phyloP scores from a whole-genome alignment of 2,797 vertebrate species.

The Acestrorhynchus altus region DNA sequence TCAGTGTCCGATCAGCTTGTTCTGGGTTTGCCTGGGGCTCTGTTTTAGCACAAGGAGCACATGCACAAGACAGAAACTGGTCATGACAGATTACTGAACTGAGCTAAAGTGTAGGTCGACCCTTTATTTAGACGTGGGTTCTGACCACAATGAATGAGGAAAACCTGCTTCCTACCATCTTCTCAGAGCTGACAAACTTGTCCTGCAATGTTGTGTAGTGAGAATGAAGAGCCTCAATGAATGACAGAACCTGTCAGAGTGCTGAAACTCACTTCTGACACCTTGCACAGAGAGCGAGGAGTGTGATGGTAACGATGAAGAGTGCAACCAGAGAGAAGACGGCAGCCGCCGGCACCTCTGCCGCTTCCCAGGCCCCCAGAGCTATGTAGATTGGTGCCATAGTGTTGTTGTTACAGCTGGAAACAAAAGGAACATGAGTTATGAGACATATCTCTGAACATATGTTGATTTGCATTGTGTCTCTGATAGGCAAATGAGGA shows the following conservation, averaged over 20 bases:
- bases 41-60: not conserved
- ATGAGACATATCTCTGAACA: not conserved
- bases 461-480: not conserved
- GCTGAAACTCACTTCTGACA: conserved; percentile 70
- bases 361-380: conserved; percentile 31
- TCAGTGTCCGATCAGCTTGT: not conserved
- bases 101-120: not conserved
- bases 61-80: not conserved
- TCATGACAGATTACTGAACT: not conserved
- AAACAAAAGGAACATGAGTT: not conserved
- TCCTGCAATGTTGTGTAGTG: conserved; percentile 44
- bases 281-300: conserved; percentile 69
- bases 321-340: conserved; percentile 63
- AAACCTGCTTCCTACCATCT: conserved; percentile 52
- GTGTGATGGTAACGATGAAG: conserved; percentile 68
- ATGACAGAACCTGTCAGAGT: not conserved
- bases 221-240: not conserved
- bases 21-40: not conserved
- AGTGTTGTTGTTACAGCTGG: conserved; percentile 36
- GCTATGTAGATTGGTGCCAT: conserved; percentile 67
- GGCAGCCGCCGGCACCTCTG: conserved; percentile 35
- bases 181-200: conserved; percentile 53
- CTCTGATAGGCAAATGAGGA: not conserved
- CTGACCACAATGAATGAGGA: conserved; percentile 2
- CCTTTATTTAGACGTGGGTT: not conserved